A percentile compares a stretch with the other conserved stretches of the same genome.
phyloP scores from a whole-genome alignment of 1,140 invertebrate species.

The Stenopsyche tienmushanensis region DNA sequence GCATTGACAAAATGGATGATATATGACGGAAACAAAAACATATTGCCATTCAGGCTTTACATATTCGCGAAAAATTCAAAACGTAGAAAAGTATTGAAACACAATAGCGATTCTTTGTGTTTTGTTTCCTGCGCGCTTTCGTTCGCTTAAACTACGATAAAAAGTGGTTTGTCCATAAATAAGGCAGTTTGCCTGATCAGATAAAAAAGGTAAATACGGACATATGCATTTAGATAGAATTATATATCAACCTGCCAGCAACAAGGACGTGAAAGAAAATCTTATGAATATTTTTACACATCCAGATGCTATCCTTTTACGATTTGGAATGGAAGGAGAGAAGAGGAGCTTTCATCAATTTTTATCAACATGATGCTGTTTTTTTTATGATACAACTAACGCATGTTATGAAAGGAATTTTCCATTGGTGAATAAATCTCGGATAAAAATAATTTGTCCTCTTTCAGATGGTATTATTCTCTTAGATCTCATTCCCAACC shows the following conservation, averaged over 20 bases:
- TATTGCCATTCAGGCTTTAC: background rate
- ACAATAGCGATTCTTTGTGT: conserved; percentile 12
- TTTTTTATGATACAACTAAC: background rate
- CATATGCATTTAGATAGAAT: background rate
- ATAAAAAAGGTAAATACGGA: background rate
- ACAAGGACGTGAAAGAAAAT: background rate
- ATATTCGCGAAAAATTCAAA: background rate
- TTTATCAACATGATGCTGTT: background rate
- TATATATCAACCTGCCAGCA: conserved; percentile 4
- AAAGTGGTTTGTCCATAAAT: background rate
- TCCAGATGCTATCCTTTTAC: too few relatives aligned
- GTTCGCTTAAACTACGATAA: conserved; percentile 15
- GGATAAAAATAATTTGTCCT: too few relatives aligned
- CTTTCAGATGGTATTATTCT: background rate
- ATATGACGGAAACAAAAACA: background rate
- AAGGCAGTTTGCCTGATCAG: background rate
- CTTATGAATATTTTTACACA: too few relatives aligned
- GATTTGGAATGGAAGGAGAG: background rate
- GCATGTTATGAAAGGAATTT: background rate
- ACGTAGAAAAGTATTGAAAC: conserved; percentile 17
- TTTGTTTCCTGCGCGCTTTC: conserved; percentile 11
- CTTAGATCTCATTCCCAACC: background rate
- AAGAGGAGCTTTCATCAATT: background rate
- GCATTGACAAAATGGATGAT: background rate
- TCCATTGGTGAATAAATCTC: background rate